phyloP scores from a whole-genome alignment of 2,797 vertebrate species.

The Sebastes steindachneri region DNA sequence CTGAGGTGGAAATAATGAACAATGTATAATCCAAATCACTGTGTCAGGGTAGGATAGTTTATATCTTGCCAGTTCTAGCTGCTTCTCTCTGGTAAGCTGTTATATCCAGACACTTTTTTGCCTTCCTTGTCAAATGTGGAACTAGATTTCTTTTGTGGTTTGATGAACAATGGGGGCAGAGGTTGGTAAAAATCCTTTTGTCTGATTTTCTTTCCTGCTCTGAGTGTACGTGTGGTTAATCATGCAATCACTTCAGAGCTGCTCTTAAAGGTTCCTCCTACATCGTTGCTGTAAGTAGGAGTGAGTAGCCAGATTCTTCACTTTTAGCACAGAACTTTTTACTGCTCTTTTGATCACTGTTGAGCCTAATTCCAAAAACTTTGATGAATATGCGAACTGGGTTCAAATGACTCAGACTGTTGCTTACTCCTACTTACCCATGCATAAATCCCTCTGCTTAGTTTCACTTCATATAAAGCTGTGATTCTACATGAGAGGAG shows the following conservation, averaged over 20 bases:
- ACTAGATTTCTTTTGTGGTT: neutral
- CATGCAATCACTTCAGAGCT: neutral
- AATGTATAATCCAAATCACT: neutral
- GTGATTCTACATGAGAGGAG: neutral
- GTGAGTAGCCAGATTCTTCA: neutral
- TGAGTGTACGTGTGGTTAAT: neutral
- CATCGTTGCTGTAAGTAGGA: neutral
- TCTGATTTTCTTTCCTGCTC: neutral
- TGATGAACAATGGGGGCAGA: neutral
- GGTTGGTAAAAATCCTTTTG: neutral
- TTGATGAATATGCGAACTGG: neutral
- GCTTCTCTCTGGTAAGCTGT: neutral
- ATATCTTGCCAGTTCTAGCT: neutral
- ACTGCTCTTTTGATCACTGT: neutral
- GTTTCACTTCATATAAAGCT: conserved; percentile 12
- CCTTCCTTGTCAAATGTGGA: neutral
- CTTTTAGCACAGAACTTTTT: neutral
- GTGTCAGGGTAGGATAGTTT: neutral
- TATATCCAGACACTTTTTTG: neutral
- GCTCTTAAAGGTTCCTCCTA: neutral
- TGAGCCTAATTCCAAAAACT: neutral
- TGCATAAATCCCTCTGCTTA: neutral
- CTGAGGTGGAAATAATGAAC: neutral
- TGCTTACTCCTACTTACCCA: neutral
- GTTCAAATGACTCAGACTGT: conserved; percentile 28